These are phyloP conservation scores for Hyppa rectilinea DNA, from an alignment of 2,888 invertebrate genomes.

Conservation along the genomic window DNA sequence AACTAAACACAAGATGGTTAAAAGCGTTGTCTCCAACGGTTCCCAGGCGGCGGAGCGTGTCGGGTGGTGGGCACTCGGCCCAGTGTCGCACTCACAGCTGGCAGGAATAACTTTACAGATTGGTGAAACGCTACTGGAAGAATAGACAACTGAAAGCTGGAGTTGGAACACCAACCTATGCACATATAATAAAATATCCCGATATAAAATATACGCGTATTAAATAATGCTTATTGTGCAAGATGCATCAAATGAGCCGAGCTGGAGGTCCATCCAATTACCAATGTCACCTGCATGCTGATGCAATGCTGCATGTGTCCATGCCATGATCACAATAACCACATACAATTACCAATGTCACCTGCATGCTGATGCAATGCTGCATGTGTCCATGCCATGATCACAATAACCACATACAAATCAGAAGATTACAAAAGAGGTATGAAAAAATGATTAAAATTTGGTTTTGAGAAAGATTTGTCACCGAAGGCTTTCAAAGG, in stretches of 20 bases:
- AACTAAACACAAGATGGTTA: conserved; percentile 31
- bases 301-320: neutral
- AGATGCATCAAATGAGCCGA: neutral
- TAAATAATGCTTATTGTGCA: neutral
- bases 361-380: no score
- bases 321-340: conserved; percentile 14
- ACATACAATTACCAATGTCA: no score
- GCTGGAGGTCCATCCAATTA: conserved; percentile 14
- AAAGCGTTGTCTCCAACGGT: conserved; percentile 41
- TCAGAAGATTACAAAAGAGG: conserved; percentile 2
- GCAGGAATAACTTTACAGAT: conserved; percentile 57
- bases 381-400: neutral
- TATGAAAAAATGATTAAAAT: neutral
- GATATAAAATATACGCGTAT: neutral
- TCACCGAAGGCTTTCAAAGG: neutral
- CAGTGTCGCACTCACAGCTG: conserved; percentile 14
- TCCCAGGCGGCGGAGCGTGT: conserved; percentile 68
- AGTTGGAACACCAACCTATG: neutral
- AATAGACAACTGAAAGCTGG: conserved; percentile 5
- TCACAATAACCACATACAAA: conserved; percentile 18
- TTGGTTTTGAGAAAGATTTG: neutral
- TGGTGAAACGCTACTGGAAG: conserved; percentile 25
- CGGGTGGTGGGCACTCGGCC: conserved; percentile 36
- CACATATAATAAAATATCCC: neutral
- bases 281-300: no score